phyloP scores from a whole-genome alignment of 2,888 invertebrate genomes.

The Catonia carolina region DNA sequence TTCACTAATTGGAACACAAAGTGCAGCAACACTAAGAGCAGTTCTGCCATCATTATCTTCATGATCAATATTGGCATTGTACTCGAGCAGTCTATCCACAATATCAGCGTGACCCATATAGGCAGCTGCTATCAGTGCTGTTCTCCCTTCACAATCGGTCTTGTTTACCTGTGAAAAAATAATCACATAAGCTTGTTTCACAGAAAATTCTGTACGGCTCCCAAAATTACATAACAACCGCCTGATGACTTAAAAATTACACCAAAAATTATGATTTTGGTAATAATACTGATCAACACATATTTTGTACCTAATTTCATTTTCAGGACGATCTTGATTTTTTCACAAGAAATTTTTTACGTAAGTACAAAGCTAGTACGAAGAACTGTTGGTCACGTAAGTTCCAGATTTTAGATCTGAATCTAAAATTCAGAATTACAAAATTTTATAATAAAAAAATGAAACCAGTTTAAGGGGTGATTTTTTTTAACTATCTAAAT shows the following conservation, averaged over 20 bases:
- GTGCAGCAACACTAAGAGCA: slow-evolving; percentile 78
- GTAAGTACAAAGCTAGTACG: too few relatives aligned
- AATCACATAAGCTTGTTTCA: background rate
- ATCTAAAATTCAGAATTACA: too few relatives aligned
- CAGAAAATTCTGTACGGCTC: background rate
- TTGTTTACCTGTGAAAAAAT: slow-evolving; percentile 29
- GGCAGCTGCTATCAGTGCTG: slow-evolving; percentile 88
- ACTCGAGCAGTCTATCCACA: slow-evolving; percentile 72
- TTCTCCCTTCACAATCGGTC: slow-evolving; percentile 81
- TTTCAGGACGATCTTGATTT: too few relatives aligned
- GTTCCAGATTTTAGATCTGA: too few relatives aligned
- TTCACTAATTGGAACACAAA: slow-evolving; percentile 74
- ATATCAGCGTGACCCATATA: slow-evolving; percentile 96
- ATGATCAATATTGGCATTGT: slow-evolving; percentile 76
- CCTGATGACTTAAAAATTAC: background rate
- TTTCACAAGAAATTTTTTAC: too few relatives aligned
- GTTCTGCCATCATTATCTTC: slow-evolving; percentile 83
- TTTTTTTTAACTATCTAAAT: too few relatives aligned
- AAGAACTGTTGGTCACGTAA: too few relatives aligned
- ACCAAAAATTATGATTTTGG: too few relatives aligned
- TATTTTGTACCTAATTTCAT: too few relatives aligned
- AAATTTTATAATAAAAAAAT: too few relatives aligned
- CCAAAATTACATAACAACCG: background rate
- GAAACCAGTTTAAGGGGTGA: too few relatives aligned
- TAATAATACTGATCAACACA: too few relatives aligned